phyloP scores from a whole-genome alignment of 2,113 vertebrate genomes.

The Oncorhynchus nerka region DNA sequence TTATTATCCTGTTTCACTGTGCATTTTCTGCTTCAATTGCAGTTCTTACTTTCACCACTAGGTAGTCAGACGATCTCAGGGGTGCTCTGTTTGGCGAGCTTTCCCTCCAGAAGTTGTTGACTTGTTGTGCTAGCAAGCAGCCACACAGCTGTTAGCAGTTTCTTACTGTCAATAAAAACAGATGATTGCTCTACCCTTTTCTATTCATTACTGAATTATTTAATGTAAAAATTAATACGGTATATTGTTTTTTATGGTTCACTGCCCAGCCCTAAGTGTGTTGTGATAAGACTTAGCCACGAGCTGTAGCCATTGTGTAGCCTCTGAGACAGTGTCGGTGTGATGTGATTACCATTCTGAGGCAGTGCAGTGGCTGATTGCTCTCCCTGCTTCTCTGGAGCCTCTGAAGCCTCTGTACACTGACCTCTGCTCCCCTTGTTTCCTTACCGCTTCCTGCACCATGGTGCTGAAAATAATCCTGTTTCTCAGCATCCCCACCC shows the following conservation, averaged over 20 bases:
- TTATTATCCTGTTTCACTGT: too few relatives aligned
- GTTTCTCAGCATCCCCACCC: constrained; percentile 48
- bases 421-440: constrained; percentile 62
- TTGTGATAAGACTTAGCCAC: constrained; percentile 54
- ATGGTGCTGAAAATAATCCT: constrained; percentile 59
- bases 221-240: too few relatives aligned
- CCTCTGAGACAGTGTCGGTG: constrained; percentile 3
- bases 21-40: too few relatives aligned
- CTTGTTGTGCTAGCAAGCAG: too few relatives aligned
- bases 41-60: too few relatives aligned
- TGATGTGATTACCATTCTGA: neutral
- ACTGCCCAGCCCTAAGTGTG: constrained; percentile 23
- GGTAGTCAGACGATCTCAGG: too few relatives aligned
- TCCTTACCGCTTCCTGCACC: constrained; percentile 49
- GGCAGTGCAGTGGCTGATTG: constrained; percentile 46
- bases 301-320: constrained; percentile 45
- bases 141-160: too few relatives aligned
- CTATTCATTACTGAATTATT: too few relatives aligned
- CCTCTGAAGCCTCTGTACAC: constrained; percentile 21
- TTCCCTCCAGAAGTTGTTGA: too few relatives aligned
- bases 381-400: constrained; percentile 22
- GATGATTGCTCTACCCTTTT: too few relatives aligned
- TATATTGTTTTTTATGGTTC: neutral
- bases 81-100: too few relatives aligned
- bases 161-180: too few relatives aligned